These are phyloP conservation scores for Anableps anableps DNA, from an alignment of 2,797 vertebrate genomes.

Conservation along the genomic window DNA sequence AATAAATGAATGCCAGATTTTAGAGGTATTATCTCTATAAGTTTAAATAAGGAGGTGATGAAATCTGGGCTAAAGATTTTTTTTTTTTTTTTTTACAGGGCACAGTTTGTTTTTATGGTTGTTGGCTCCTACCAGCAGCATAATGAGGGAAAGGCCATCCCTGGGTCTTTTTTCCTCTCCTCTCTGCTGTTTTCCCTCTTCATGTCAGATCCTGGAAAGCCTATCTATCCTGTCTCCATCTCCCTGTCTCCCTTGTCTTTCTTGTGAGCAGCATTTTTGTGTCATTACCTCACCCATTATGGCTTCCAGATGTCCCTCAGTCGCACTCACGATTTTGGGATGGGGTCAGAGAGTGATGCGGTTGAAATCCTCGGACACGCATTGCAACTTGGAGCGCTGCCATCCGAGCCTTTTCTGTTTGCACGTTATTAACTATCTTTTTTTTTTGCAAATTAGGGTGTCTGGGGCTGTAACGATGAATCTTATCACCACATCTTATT, in stretches of 20 bases:
- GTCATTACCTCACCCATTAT: slow-evolving; percentile 83
- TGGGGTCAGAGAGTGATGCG: slow-evolving; percentile 46
- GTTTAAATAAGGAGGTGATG: not conserved
- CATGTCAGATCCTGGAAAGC: slow-evolving; percentile 40
- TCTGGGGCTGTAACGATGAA: not conserved
- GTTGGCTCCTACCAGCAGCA: not conserved
- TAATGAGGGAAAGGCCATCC: slow-evolving; percentile 58
- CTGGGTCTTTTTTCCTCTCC: slow-evolving; percentile 42
- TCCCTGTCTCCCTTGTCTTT: slow-evolving; percentile 49
- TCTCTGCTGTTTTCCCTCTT: slow-evolving; percentile 16
- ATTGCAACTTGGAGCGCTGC: slow-evolving; percentile 62
- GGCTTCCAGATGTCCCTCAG: slow-evolving; percentile 83
- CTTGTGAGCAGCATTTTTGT: slow-evolving; percentile 81
- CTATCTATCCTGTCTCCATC: slow-evolving; percentile 29
- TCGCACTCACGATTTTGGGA: slow-evolving; percentile 60
- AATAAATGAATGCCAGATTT: not conserved
- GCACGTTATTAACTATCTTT: not conserved
- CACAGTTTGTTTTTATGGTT: not conserved
- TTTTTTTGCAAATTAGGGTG: not conserved
- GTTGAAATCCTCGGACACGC: slow-evolving; percentile 63
- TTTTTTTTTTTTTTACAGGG: no score
- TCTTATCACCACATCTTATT: not conserved
- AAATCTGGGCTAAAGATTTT: not conserved
- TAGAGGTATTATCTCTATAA: not conserved
- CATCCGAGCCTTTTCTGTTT: slow-evolving; percentile 22